A percentile compares a stretch with the other conserved stretches of the same genome.
Evolutionary conservation across 2,888 invertebrate species (phyloP).

Genomic region (Acanthosepion lycidas): DNA sequence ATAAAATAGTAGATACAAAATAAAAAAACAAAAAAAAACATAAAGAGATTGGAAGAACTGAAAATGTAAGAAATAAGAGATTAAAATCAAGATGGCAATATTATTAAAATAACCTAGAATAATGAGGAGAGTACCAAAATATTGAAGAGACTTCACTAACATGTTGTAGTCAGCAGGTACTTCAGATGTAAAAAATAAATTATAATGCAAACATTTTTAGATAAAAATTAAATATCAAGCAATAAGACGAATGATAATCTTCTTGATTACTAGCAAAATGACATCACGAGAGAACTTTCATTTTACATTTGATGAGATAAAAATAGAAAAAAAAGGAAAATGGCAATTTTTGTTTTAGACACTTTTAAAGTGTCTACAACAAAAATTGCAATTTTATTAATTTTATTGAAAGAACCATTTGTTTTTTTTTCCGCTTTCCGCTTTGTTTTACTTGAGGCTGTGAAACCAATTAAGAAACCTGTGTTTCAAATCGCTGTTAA

Average conservation of each 20-base stretch:
- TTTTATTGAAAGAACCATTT: not conserved
- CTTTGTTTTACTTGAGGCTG: not conserved
- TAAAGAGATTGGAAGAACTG: too few species aligned
- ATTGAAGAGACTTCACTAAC: too few species aligned
- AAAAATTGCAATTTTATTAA: not conserved
- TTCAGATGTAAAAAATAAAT: too few species aligned
- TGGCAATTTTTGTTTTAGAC: not conserved
- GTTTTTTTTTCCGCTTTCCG: not conserved
- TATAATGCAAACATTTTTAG: too few species aligned
- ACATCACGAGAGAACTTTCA: not conserved
- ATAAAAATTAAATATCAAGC: not conserved
- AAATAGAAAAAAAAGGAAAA: not conserved
- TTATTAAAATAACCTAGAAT: too few species aligned
- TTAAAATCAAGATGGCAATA: too few species aligned
- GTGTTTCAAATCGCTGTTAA: not conserved
- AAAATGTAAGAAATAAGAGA: too few species aligned
- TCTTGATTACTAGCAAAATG: not conserved
- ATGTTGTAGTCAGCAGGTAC: too few species aligned
- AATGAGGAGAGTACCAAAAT: too few species aligned
- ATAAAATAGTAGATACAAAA: too few species aligned
- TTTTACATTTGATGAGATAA: not conserved
- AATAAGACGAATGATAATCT: not conserved
- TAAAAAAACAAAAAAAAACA: too few species aligned
- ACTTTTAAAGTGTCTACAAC: not conserved
- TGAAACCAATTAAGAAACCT: not conserved